Evolutionary conservation across 2,113 vertebrate species (phyloP).

Genomic region (Panthera uncia): DNA sequence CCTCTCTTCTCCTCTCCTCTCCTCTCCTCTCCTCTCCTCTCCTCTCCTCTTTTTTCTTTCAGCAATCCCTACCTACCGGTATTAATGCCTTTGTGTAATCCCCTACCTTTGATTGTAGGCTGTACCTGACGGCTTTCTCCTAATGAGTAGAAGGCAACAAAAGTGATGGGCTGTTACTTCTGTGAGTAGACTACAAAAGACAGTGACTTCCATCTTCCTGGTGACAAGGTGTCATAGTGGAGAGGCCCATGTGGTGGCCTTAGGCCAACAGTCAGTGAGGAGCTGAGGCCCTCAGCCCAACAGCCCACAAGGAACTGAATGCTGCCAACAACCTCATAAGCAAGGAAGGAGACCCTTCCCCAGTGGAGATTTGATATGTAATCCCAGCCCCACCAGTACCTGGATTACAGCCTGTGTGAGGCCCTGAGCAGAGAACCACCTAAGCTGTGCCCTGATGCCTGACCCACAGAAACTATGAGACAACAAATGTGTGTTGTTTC

Average conservation of each 20-base stretch:
- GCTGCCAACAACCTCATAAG: background rate
- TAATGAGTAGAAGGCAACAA: background rate
- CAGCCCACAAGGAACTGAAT: background rate
- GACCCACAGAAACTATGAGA: background rate
- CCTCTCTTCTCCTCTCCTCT: rapidly evolving
- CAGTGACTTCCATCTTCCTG: background rate
- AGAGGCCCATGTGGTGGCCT: background rate
- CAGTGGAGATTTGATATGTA: background rate
- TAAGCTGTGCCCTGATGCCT: background rate
- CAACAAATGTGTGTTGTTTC: background rate
- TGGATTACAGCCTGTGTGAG: background rate
- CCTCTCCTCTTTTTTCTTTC: no score
- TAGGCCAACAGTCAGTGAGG: background rate
- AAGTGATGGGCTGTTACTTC: background rate
- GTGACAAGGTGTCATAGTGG: rapidly evolving
- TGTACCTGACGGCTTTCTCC: background rate
- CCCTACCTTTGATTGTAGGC: background rate
- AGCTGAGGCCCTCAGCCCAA: background rate
- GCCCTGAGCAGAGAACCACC: background rate
- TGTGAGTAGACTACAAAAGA: background rate
- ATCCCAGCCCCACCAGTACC: background rate
- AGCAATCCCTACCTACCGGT: background rate
- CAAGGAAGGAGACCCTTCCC: background rate
- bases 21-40: no score
- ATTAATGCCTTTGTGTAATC: background rate